These are phyloP conservation scores for Prionace glauca DNA, from an alignment of 2,797 vertebrate genomes.

Conservation along the genomic window DNA sequence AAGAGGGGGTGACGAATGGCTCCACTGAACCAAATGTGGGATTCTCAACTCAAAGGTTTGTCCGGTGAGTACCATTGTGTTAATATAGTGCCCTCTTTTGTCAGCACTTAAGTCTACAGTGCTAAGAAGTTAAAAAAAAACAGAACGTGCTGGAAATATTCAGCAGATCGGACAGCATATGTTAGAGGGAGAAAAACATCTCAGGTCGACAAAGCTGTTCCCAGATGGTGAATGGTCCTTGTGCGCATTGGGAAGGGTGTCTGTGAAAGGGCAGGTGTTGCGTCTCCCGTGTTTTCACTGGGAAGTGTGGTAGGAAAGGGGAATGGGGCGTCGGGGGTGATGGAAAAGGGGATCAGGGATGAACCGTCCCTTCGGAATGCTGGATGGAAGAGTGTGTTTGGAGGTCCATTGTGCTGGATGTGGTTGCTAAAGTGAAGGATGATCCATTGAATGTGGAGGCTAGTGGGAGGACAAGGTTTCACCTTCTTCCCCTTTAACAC, in stretches of 20 bases:
- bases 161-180: background rate
- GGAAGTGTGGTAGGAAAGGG: background rate
- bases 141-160: background rate
- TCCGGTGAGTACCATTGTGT: slow-evolving; percentile 10
- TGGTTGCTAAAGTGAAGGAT: background rate
- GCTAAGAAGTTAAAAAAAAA: background rate
- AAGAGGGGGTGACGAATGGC: background rate
- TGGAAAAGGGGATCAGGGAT: background rate
- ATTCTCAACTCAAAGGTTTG: background rate
- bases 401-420: background rate
- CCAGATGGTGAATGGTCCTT: background rate
- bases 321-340: background rate
- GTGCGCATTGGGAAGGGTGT: background rate
- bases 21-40: slow-evolving; percentile 18
- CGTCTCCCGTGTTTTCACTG: background rate
- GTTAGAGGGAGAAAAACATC: background rate
- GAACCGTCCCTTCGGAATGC: background rate
- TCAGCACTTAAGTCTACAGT: slow-evolving; percentile 22
- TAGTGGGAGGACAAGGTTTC: background rate
- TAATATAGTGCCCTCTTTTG: slow-evolving; percentile 32
- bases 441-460: background rate
- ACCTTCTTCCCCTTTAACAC: background rate
- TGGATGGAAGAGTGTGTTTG: background rate
- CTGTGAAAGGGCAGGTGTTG: background rate
- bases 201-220: background rate